Conservation (phyloP, 2,797 vertebrate genomes). For the Vireo griseus region DNA sequence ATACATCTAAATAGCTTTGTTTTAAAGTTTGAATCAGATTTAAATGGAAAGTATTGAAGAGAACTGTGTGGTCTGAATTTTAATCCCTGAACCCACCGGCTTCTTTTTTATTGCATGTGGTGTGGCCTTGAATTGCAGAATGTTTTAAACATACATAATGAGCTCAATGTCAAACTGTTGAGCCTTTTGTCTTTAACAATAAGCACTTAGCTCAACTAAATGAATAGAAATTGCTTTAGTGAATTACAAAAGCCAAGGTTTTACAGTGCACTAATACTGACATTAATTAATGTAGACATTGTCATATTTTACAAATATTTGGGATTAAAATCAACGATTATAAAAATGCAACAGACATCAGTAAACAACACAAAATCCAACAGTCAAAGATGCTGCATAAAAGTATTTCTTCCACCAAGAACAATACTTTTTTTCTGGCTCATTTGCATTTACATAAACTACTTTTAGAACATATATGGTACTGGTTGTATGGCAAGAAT, state of each 20-base stretch:
- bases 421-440: background rate
- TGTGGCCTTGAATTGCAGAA: conserved; percentile 91
- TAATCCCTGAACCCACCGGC: conserved; percentile 71
- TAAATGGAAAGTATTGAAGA: conserved; percentile 60
- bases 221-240: conserved; percentile 91
- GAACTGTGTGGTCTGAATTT: conserved; percentile 68
- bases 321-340: conserved; percentile 36
- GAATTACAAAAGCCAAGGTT: conserved; percentile 87
- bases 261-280: conserved; percentile 52
- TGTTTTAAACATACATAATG: conserved; percentile 91
- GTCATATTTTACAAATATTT: conserved; percentile 59
- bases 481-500: background rate
- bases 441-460: background rate
- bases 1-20: conserved; percentile 54
- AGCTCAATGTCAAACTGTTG: conserved; percentile 83
- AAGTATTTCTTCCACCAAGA: background rate
- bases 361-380: conserved; percentile 18
- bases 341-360: background rate
- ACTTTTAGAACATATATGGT: background rate
- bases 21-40: conserved; percentile 71
- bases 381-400: background rate
- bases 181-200: conserved; percentile 90
- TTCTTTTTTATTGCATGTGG: conserved; percentile 73
- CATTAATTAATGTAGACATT: conserved; percentile 66
- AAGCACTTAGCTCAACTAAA: conserved; percentile 91